Conservation (phyloP, 2,797 vertebrate species). For the Coregonus ussuriensis region DNA sequence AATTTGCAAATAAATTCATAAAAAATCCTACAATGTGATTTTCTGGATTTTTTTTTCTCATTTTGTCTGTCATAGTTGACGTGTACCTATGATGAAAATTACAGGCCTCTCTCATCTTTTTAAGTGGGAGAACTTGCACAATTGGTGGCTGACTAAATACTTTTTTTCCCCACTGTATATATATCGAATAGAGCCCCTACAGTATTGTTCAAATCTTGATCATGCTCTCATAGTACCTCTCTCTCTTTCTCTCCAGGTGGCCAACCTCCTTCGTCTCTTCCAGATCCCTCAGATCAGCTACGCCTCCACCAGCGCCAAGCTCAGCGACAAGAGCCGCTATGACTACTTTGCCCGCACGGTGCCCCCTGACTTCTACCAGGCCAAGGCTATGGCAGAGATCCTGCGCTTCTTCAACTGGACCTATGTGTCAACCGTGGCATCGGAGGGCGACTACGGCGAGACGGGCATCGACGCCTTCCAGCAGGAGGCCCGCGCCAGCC, state of each 20-base stretch:
- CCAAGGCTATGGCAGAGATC: conserved; percentile 97
- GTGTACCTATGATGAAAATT: no score
- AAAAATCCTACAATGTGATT: no score
- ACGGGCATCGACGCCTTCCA: conserved; percentile 97
- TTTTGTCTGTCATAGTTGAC: no score
- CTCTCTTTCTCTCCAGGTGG: conserved; percentile 80
- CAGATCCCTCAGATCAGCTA: conserved; percentile 99
- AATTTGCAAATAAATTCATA: no score
- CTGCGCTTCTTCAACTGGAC: conserved; percentile 99
- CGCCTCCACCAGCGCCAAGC: conserved; percentile 97
- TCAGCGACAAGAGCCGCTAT: conserved; percentile 96
- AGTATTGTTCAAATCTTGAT: not conserved
- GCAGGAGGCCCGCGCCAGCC: conserved; percentile 92
- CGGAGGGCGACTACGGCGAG: conserved; percentile 96
- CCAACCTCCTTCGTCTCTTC: conserved; percentile 95
- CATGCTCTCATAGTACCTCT: not conserved
- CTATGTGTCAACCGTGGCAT: conserved; percentile 96
- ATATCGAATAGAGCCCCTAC: not conserved
- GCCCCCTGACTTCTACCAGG: conserved; percentile 97
- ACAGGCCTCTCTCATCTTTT: no score
- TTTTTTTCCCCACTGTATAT: no score
- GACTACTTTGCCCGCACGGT: conserved; percentile 97
- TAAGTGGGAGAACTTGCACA: no score
- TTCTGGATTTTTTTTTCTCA: no score
- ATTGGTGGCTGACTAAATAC: no score